These are phyloP conservation scores for Distichodus sexfasciatus DNA, from an alignment of 2,797 vertebrate genomes.

Conservation along the genomic window DNA sequence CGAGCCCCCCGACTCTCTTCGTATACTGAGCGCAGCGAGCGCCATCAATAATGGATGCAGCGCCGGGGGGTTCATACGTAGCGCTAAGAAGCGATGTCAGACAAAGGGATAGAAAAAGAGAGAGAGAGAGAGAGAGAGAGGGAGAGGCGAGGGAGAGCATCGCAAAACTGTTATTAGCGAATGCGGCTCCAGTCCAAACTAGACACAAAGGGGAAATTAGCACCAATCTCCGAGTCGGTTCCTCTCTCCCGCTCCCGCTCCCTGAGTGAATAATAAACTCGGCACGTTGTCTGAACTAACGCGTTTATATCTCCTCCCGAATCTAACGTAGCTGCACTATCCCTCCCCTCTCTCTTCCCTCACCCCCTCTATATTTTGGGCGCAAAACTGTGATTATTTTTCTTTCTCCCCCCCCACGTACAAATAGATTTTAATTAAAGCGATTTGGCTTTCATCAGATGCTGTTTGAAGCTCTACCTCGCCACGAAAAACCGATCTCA, in stretches of 20 bases:
- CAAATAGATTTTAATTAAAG: conserved; percentile 80
- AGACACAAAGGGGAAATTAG: conserved; percentile 60
- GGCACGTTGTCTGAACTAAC: conserved; percentile 58
- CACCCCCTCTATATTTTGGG: conserved; percentile 50
- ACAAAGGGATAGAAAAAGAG: conserved; percentile 66
- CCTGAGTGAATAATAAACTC: conserved; percentile 50
- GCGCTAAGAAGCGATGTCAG: conserved; percentile 70
- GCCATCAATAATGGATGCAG: conserved; percentile 70
- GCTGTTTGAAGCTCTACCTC: conserved; percentile 75
- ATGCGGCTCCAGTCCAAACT: conserved; percentile 52
- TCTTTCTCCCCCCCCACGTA: conserved; percentile 56
- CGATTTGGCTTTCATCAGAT: conserved; percentile 72
- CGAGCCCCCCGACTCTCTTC: conserved; percentile 8
- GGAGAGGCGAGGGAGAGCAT: conserved; percentile 43
- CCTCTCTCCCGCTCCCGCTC: conserved; percentile 39
- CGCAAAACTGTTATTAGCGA: conserved; percentile 60
- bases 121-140: conserved; percentile 45
- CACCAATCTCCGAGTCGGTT: conserved; percentile 56
- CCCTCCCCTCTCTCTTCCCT: conserved; percentile 2
- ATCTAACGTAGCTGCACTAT: conserved; percentile 47
- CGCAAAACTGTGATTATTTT: conserved; percentile 63
- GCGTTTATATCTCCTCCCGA: conserved; percentile 49
- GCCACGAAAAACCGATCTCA: conserved; percentile 65
- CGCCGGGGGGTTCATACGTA: conserved; percentile 63
- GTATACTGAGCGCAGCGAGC: conserved; percentile 54